Evolutionary conservation across 2,888 invertebrate species (phyloP).

Genomic region (Brenthis ino): DNA sequence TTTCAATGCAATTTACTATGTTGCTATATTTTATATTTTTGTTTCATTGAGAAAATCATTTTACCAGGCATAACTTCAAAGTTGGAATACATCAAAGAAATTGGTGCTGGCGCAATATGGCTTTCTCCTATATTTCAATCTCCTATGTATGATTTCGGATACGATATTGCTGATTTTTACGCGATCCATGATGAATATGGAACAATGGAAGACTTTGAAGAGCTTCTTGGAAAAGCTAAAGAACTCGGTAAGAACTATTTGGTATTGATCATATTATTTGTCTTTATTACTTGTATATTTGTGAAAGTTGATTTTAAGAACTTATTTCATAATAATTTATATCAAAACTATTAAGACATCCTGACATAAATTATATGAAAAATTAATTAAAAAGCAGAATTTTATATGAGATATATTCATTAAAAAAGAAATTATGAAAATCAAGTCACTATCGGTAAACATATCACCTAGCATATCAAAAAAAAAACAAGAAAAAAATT

Average conservation of each 20-base stretch:
- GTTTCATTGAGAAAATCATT: not conserved
- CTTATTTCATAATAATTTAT: no score
- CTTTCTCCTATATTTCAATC: slow-evolving; percentile 88
- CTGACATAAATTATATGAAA: no score
- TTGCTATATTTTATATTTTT: no score
- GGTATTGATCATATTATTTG: not conserved
- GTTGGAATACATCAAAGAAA: slow-evolving; percentile 84
- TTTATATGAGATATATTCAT: no score
- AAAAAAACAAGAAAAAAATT: no score
- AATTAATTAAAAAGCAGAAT: no score
- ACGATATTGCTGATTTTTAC: slow-evolving; percentile 88
- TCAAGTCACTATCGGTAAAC: no score
- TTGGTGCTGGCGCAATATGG: slow-evolving; percentile 87
- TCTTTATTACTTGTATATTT: no score
- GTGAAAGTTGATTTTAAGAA: no score
- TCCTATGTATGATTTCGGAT: slow-evolving; percentile 91
- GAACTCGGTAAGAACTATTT: slow-evolving; percentile 61
- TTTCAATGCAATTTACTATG: no score
- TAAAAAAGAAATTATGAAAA: not conserved
- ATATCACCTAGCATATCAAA: no score
- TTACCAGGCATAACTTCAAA: slow-evolving; percentile 82
- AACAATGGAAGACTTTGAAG: slow-evolving; percentile 86
- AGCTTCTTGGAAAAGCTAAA: slow-evolving; percentile 75
- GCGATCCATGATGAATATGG: slow-evolving; percentile 88
- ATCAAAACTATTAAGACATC: no score